Percentiles rank a stretch among this genome's conserved stretches.
These are phyloP conservation scores for Excalfactoria chinensis DNA, from an alignment of 2,113 vertebrate genomes.

Conservation along the genomic window DNA sequence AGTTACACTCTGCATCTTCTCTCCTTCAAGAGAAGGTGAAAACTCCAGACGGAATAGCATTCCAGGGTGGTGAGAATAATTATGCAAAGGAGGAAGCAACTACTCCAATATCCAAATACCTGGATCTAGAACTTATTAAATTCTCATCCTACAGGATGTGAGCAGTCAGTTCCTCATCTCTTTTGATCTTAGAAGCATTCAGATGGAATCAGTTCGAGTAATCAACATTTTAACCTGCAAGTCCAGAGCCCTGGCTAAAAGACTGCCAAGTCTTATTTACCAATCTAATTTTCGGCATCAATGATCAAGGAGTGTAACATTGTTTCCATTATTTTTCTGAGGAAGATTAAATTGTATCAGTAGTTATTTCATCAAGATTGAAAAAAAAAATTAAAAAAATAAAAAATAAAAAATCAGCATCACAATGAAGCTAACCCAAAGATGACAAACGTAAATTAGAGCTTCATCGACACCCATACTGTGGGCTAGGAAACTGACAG, in stretches of 20 bases:
- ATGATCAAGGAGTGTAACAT: not conserved
- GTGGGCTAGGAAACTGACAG: not conserved
- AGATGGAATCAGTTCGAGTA: not conserved
- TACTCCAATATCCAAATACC: not conserved
- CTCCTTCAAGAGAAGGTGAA: not conserved
- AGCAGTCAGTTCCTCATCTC: not conserved
- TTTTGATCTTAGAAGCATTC: not conserved
- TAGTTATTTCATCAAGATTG: not conserved
- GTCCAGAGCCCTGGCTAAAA: not conserved
- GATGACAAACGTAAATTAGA: not conserved
- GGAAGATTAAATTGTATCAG: not conserved
- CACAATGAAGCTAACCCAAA: not conserved
- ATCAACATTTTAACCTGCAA: not conserved
- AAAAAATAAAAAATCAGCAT: not conserved
- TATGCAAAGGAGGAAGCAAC: not conserved
- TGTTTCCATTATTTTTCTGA: not conserved
- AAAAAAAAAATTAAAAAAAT: not conserved
- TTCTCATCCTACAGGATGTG: accelerated
- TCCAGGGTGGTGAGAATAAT: not conserved
- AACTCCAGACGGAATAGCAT: not conserved
- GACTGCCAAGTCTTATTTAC: not conserved
- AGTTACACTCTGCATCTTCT: not conserved
- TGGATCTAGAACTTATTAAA: not conserved
- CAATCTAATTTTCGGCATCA: not conserved
- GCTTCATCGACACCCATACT: not conserved